Conservation (phyloP, 2,797 vertebrate genomes). For the Trichosurus vulpecula region DNA sequence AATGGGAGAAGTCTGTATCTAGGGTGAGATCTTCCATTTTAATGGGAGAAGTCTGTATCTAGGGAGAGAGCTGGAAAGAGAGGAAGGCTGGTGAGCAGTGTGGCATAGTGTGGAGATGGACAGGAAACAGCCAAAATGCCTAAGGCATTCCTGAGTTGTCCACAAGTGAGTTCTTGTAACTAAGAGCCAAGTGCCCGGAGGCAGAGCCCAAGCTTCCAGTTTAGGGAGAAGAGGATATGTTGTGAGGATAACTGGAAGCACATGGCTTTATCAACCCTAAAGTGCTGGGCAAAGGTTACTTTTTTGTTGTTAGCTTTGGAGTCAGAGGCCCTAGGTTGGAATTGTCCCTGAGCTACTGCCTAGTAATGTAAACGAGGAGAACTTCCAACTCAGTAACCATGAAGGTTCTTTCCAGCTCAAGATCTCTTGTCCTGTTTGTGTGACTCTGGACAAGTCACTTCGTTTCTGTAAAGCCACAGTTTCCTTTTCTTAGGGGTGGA, state of each 20-base stretch:
- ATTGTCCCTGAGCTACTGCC: not conserved
- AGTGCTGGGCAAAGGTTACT: not conserved
- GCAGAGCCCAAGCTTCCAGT: not conserved
- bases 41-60: not conserved
- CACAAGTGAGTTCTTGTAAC: not conserved
- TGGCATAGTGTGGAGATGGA: not conserved
- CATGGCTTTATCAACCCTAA: not conserved
- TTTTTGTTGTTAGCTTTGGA: not conserved
- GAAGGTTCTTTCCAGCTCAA: not conserved
- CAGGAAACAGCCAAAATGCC: not conserved
- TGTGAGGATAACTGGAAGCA: not conserved
- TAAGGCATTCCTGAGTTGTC: not conserved
- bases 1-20: not conserved
- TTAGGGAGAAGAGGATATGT: not conserved
- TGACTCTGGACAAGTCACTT: not conserved
- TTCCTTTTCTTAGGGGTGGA: not conserved
- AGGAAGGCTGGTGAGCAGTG: not conserved
- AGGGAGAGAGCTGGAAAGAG: not conserved
- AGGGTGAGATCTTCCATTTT: not conserved
- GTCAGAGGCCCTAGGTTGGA: not conserved
- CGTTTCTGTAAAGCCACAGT: not conserved
- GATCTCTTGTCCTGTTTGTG: not conserved
- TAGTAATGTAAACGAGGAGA: not conserved
- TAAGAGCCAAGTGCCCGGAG: not conserved
- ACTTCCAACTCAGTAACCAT: not conserved